Evolutionary conservation across 2,888 invertebrate species (phyloP), one percentile per base, ranked within the genome.

Genomic region (Lepidocyrtinus sp.): DNA sequence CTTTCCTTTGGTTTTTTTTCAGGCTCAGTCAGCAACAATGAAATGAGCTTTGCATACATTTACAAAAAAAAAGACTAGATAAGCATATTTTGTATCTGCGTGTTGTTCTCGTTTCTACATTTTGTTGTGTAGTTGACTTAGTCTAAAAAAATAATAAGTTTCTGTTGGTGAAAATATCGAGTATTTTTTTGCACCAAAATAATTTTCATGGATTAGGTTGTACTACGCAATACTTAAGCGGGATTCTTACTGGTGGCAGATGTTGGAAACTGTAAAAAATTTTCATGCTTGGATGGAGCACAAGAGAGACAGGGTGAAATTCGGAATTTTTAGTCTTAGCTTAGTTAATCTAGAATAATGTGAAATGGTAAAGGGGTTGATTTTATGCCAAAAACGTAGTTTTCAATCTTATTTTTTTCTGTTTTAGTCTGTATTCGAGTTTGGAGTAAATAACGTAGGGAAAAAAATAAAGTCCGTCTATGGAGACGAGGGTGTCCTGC

Each of bases 21-120:
- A 7, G 2, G 2, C 59, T 2, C 21, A 9, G 21, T 59, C 59
- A 59, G 59, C 59, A 59, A 59, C 59, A 59, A 59, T 59, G 59
- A 59, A 59, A 59, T 59, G 59, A 59, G 59, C n/a, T 59, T 59
- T 59, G 59, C 59, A 59, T 59, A 59, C 22, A 59, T 59, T 59
- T 21, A 21, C 5, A 36, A 5, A 36, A 36, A 59, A 59, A 59
- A 59, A 21, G 59, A 5, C 59, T 3, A n/a, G 17, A 21, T 50
- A 12, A 59, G 59, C 59, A 59, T 9, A 36, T 59, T 59, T 59
- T 22, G 36, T 36, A 36, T 36, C 59, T 59, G 2, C 22, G 36
- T 36, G 5, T 36, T 12, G 36, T 36, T 36, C 12, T 36, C 36
- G 36, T 36, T 36, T 59, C 7, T n/a, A 5, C 21, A 21, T 59